A percentile compares a stretch with the other conserved stretches of the same genome.
These are phyloP conservation scores for Omphaloscelis lunosa DNA, from an alignment of 2,888 invertebrate species.

Conservation along the genomic window DNA sequence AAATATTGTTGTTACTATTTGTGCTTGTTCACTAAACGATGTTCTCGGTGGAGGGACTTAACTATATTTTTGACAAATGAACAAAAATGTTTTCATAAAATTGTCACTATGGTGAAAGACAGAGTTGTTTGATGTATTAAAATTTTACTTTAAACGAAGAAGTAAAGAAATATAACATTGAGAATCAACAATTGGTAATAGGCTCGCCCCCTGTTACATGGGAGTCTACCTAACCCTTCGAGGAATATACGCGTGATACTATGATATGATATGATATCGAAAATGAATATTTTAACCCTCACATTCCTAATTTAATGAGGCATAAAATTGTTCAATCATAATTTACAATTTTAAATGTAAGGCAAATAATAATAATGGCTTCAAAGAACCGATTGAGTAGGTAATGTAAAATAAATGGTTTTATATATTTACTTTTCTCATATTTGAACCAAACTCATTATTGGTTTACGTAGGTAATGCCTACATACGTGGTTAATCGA, in stretches of 20 bases:
- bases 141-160: not conserved
- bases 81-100: not conserved
- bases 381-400: constrained; percentile 19
- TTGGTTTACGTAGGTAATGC: too few relatives aligned
- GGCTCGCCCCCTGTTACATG: not conserved
- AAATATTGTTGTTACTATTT: constrained; percentile 18
- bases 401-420: constrained; percentile 5
- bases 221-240: not conserved
- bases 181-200: not conserved
- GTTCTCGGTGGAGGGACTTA: not conserved
- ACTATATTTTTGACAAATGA: not conserved
- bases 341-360: constrained; percentile 6
- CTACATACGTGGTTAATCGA: not conserved
- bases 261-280: not conserved
- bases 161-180: not conserved
- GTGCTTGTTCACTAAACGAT: not conserved
- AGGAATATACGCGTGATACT: not conserved
- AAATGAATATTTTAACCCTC: constrained; percentile 2
- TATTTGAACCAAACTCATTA: constrained; percentile 24
- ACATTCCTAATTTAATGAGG: constrained; percentile 13
- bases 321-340: not conserved
- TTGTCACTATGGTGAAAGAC: not conserved
- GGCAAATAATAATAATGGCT: not conserved
- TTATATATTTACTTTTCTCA: constrained; percentile 31
- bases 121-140: not conserved